A percentile compares a stretch with the other conserved stretches of the same genome.
These are phyloP conservation scores for Tangara arthus DNA, from an alignment of 2,797 vertebrate species.

Conservation along the genomic window DNA sequence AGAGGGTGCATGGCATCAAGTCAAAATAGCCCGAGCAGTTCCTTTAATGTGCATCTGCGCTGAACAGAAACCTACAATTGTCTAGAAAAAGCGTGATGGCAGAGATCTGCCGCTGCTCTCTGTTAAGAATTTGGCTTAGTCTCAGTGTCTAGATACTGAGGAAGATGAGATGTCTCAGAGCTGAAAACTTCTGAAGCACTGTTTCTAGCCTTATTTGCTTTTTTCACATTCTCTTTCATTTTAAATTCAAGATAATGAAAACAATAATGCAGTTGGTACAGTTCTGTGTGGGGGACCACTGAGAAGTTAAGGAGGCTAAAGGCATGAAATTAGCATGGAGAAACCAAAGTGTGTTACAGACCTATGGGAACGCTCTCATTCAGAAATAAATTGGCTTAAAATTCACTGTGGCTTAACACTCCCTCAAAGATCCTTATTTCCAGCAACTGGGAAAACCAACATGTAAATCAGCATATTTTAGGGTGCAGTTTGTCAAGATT, in stretches of 20 bases:
- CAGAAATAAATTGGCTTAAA: constrained; percentile 53
- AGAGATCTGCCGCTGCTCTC: neutral
- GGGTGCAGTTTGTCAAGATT: neutral
- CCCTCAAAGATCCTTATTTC: constrained; percentile 10
- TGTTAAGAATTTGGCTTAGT: neutral
- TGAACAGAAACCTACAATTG: neutral
- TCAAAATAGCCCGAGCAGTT: neutral
- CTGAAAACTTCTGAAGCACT: neutral
- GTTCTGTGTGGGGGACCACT: neutral
- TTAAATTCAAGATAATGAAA: neutral
- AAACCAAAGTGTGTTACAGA: neutral
- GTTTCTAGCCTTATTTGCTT: neutral
- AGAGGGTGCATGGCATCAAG: neutral
- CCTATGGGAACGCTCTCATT: neutral
- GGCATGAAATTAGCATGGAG: neutral
- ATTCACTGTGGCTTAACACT: constrained; percentile 26
- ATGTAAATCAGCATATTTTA: constrained; percentile 22
- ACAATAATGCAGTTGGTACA: neutral
- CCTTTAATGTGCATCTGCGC: neutral
- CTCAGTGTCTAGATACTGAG: neutral
- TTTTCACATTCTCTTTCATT: neutral
- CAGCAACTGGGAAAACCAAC: neutral
- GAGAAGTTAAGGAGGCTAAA: neutral
- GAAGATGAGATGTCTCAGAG: neutral
- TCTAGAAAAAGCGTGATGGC: neutral